These are phyloP conservation scores for Ephydatia muelleri DNA, from an alignment of 37 sponge, comb jelly and placozoan genomes.

Conservation along the genomic window DNA sequence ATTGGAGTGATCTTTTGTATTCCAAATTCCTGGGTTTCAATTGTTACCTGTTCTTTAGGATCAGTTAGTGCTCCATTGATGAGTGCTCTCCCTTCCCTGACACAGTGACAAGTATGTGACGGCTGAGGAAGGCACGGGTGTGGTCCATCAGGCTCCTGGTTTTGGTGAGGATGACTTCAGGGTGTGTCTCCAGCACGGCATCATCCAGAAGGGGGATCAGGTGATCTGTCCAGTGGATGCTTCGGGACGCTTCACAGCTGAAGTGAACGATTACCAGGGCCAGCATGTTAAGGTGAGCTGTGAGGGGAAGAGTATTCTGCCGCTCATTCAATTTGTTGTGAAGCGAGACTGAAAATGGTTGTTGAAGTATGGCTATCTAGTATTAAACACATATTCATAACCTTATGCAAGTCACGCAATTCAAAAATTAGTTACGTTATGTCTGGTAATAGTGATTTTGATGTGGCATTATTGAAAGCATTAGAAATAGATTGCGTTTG, in stretches of 20 bases:
- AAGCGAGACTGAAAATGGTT: too few species aligned
- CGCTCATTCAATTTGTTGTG: neutral
- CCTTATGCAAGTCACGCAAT: too few species aligned
- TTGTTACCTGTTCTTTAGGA: too few species aligned
- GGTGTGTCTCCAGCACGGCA: constrained; percentile 64
- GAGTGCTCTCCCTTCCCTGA: neutral
- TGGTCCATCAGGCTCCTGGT: constrained; percentile 98
- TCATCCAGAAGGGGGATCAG: constrained; percentile 83
- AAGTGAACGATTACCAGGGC: constrained; percentile 87
- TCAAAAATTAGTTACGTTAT: too few species aligned
- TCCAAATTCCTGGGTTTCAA: too few species aligned
- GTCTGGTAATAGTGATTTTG: too few species aligned
- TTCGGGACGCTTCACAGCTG: constrained; percentile 80
- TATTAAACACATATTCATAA: too few species aligned
- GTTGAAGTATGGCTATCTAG: too few species aligned
- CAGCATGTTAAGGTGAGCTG: constrained; percentile 88
- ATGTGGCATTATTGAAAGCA: too few species aligned
- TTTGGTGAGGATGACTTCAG: constrained; percentile 96
- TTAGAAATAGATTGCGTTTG: neutral
- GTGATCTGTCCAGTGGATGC: constrained; percentile 95
- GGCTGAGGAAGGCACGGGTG: constrained; percentile 91
- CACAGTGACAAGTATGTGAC: constrained; percentile 91
- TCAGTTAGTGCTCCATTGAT: too few species aligned
- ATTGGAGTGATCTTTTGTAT: too few species aligned
- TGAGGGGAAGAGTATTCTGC: too few species aligned